Conservation (phyloP, 2,113 vertebrate species). For the Lonchura striata region DNA sequence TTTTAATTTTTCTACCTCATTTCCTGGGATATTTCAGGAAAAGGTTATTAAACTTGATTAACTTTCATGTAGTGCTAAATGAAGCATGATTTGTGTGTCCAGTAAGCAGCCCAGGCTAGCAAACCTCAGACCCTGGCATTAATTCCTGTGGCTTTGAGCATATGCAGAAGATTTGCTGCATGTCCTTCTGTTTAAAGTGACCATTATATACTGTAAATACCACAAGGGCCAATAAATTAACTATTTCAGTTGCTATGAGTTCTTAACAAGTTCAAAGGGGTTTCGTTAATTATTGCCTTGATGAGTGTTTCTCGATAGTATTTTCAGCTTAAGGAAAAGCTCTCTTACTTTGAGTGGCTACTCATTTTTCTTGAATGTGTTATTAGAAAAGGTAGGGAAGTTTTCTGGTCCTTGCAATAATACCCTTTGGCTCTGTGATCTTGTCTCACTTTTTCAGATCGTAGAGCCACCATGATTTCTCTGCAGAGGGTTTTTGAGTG, state of each 20-base stretch:
- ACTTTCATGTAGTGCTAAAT: not conserved
- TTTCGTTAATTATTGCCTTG: not conserved
- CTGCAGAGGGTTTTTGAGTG: not conserved
- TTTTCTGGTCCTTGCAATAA: not conserved
- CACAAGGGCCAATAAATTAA: not conserved
- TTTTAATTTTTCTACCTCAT: constrained; percentile 46
- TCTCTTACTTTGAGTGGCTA: not conserved
- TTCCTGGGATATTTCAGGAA: constrained; percentile 7
- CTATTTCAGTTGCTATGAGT: not conserved
- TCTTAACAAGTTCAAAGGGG: not conserved
- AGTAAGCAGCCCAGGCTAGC: not conserved
- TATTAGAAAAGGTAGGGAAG: not conserved
- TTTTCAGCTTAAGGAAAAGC: not conserved
- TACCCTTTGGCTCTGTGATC: not conserved
- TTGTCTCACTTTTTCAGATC: not conserved
- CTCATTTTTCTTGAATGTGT: not conserved
- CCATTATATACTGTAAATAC: not conserved
- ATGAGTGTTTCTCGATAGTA: not conserved
- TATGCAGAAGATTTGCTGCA: not conserved
- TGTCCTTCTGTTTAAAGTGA: not conserved
- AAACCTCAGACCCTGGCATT: not conserved
- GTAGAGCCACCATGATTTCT: not conserved
- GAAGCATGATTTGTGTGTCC: not conserved
- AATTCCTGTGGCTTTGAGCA: not conserved
- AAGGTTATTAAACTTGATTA: constrained; percentile 6